A percentile compares a stretch with the other conserved stretches of the same genome.
phyloP scores from a whole-genome alignment of 1,140 invertebrate genomes.

The Drosophila elegans region DNA sequence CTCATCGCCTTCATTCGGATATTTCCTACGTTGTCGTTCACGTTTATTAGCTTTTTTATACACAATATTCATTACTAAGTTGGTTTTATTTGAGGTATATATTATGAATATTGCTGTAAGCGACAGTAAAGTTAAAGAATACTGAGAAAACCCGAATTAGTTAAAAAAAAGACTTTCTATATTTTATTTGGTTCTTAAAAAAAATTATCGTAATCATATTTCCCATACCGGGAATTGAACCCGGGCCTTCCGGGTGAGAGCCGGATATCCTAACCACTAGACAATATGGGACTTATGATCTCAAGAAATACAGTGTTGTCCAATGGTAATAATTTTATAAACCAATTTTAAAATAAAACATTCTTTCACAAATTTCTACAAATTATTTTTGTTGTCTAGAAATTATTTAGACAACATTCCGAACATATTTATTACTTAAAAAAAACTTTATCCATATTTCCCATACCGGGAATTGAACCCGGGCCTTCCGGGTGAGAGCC shows the following conservation, averaged over 20 bases:
- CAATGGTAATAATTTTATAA: too few species aligned
- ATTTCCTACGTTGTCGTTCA: background rate
- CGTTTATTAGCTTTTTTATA: background rate
- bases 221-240: slow-evolving; percentile 94
- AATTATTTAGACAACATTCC: too few species aligned
- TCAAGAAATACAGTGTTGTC: background rate
- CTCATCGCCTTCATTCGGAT: background rate
- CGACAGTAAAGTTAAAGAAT: slow-evolving; percentile 24
- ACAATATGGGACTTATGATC: slow-evolving; percentile 86
- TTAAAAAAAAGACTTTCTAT: background rate
- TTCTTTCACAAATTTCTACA: too few species aligned
- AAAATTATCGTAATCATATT: slow-evolving; percentile 46
- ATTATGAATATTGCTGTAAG: background rate
- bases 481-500: slow-evolving; percentile 93
- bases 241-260: slow-evolving; percentile 93
- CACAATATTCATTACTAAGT: too few species aligned
- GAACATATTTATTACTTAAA: too few species aligned
- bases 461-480: slow-evolving; percentile 94
- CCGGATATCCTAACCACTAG: slow-evolving; percentile 94
- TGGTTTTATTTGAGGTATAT: background rate
- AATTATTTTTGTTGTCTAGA: too few species aligned
- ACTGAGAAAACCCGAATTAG: background rate
- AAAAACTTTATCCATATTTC: too few species aligned
- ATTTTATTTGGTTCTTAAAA: background rate
- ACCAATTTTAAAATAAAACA: too few species aligned